A percentile compares a stretch with the other conserved stretches of the same genome.
Conservation (phyloP, 2,113 vertebrate species). For the Meles meles region DNA sequence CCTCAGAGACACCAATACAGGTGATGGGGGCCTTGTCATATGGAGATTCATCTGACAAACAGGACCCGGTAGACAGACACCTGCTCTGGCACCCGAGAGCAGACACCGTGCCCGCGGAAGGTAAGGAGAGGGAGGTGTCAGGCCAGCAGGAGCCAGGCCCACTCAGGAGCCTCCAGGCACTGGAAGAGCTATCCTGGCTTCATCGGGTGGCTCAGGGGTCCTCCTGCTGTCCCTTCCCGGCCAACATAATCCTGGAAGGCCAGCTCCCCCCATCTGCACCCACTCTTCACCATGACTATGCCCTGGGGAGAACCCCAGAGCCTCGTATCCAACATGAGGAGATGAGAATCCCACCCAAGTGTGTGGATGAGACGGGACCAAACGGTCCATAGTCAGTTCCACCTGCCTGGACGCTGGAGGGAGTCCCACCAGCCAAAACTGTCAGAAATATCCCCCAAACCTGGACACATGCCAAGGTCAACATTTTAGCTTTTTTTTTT, state of each 20-base stretch:
- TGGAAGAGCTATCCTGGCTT: background rate
- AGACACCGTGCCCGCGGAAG: background rate
- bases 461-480: background rate
- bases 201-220: background rate
- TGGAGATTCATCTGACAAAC: conserved; percentile 12
- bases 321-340: background rate
- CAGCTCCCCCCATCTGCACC: background rate
- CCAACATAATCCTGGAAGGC: background rate
- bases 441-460: background rate
- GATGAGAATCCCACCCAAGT: background rate
- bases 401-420: background rate
- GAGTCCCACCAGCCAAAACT: background rate
- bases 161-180: background rate
- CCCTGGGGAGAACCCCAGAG: background rate
- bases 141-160: background rate
- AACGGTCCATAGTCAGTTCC: background rate
- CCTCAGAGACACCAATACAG: conserved; percentile 26
- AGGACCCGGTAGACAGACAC: background rate
- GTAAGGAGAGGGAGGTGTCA: background rate
- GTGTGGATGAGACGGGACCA: background rate
- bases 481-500: background rate
- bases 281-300: background rate
- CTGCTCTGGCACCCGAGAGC: background rate
- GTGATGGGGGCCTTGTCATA: background rate
- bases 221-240: background rate